Percentiles rank a stretch among this genome's conserved stretches.
Conservation (phyloP, 2,888 invertebrate genomes). For the Sesia bembeciformis region DNA sequence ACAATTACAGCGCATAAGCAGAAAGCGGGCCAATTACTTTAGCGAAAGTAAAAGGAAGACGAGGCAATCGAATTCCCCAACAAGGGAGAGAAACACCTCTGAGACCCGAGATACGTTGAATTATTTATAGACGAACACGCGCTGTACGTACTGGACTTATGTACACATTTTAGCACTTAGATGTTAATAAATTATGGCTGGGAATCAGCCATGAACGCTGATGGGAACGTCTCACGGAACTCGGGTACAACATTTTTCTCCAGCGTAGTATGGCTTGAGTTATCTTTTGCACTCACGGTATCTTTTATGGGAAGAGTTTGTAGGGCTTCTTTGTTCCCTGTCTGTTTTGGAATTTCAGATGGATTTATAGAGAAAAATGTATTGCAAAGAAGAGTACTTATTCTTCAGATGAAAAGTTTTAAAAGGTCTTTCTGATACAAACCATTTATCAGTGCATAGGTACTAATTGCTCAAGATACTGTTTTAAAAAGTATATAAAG, state of each 20-base stretch:
- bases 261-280: neutral
- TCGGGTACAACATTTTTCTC: slow-evolving; percentile 4
- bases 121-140: slow-evolving; percentile 52
- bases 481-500: too few relatives aligned
- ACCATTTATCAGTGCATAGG: too few relatives aligned
- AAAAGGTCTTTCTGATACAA: too few relatives aligned
- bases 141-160: slow-evolving; percentile 57
- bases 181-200: slow-evolving; percentile 69
- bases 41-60: slow-evolving; percentile 22
- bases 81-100: slow-evolving; percentile 17
- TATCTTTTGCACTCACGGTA: slow-evolving; percentile 3
- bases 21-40: neutral
- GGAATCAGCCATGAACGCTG: slow-evolving; percentile 30
- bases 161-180: slow-evolving; percentile 72
- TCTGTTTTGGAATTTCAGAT: too few relatives aligned
- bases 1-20: neutral
- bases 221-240: slow-evolving; percentile 50
- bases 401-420: too few relatives aligned
- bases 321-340: neutral
- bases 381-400: too few relatives aligned
- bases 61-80: slow-evolving; percentile 33
- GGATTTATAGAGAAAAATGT: too few relatives aligned
- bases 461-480: too few relatives aligned
- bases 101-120: slow-evolving; percentile 35
- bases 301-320: neutral